phyloP scores from a whole-genome alignment of 2,797 vertebrate genomes.

The Philypnodon macrostomus region DNA sequence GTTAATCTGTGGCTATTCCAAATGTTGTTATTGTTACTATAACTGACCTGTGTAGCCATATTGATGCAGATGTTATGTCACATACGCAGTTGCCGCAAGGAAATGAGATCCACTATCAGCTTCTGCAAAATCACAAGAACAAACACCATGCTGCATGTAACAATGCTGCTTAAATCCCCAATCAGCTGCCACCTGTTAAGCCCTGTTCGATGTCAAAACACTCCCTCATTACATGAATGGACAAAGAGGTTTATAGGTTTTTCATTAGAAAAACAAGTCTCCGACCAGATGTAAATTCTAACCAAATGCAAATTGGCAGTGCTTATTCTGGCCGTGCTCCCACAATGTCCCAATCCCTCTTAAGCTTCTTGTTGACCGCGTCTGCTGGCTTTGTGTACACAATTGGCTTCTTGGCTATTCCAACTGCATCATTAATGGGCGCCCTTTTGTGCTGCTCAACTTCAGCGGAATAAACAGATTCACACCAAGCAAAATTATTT shows the following conservation, averaged over 20 bases:
- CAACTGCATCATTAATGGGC: constrained; percentile 71
- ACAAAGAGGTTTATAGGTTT: constrained; percentile 58
- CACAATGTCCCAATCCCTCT: constrained; percentile 64
- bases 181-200: constrained; percentile 50
- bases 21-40: constrained; percentile 14
- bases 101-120: constrained; percentile 44
- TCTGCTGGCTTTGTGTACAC: constrained; percentile 74
- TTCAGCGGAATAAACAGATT: constrained; percentile 74
- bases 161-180: constrained; percentile 49
- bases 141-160: constrained; percentile 42
- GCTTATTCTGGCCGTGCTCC: constrained; percentile 54
- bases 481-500: constrained; percentile 71
- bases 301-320: constrained; percentile 69
- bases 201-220: constrained; percentile 52
- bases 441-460: constrained; percentile 72
- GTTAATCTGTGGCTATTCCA: constrained; percentile 3
- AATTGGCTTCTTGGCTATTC: constrained; percentile 69
- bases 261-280: constrained; percentile 59
- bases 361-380: constrained; percentile 72
- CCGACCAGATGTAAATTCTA: constrained; percentile 68
- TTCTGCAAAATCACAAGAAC: constrained; percentile 34
- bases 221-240: constrained; percentile 66
- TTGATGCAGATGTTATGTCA: constrained; percentile 37
- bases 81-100: constrained; percentile 44
- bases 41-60: constrained; percentile 27